phyloP scores from a whole-genome alignment of 2,888 invertebrate species.

The Microdon myrmicae region DNA sequence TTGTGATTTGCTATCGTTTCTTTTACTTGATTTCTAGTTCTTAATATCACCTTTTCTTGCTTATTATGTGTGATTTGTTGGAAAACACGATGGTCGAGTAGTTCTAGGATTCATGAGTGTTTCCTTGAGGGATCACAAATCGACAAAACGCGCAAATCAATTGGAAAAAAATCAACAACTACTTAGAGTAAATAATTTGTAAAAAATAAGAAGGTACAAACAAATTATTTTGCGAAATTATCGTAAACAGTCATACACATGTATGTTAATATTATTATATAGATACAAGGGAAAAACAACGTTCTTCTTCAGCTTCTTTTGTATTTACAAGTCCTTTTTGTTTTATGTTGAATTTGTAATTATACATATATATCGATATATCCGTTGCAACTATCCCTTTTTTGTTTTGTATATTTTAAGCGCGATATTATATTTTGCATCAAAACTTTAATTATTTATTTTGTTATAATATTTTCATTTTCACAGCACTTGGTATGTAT shows the following conservation, averaged over 20 bases:
- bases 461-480: conserved; percentile 32
- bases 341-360: too few species aligned
- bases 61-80: too few species aligned
- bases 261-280: too few species aligned
- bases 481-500: conserved; percentile 53
- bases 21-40: too few species aligned
- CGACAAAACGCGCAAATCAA: conserved; percentile 32
- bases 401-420: conserved; percentile 38
- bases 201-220: conserved; percentile 33
- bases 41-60: too few species aligned
- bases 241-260: too few species aligned
- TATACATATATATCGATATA: conserved; percentile 30
- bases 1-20: too few species aligned
- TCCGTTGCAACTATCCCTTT: conserved; percentile 29
- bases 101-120: conserved; percentile 30
- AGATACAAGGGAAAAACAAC: too few species aligned
- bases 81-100: too few species aligned
- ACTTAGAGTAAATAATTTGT: conserved; percentile 42
- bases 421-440: conserved; percentile 32
- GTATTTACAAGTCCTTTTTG: too few species aligned
- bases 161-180: conserved; percentile 51
- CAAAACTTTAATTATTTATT: conserved; percentile 17
- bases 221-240: too few species aligned
- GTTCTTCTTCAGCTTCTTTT: too few species aligned
- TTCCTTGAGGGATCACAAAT: conserved; percentile 11